Percentiles rank a stretch among this genome's conserved stretches.
Conservation (phyloP, 1,140 invertebrate species). For the Drosophila repleta region DNA sequence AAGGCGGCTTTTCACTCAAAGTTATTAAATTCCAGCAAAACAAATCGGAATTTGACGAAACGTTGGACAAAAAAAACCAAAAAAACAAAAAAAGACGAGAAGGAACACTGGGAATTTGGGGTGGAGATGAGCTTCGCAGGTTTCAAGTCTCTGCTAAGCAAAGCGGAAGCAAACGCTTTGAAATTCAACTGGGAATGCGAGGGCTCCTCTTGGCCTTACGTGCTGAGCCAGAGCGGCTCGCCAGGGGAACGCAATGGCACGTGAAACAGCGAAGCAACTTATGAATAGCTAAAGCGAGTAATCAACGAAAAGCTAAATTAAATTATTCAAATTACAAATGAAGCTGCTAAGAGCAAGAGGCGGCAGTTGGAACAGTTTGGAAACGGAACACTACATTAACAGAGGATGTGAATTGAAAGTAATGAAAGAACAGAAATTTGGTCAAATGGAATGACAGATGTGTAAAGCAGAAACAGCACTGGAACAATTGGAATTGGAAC, state of each 20-base stretch:
- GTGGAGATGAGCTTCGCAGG: not conserved
- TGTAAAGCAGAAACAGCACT: too few species aligned
- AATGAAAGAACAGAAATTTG: too few species aligned
- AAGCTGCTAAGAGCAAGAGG: too few species aligned
- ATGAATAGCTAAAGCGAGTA: slow-evolving; percentile 5
- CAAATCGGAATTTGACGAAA: not conserved
- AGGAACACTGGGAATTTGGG: not conserved
- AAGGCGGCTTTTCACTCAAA: slow-evolving; percentile 54
- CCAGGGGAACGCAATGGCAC: slow-evolving; percentile 9
- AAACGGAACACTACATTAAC: too few species aligned
- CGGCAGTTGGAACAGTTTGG: too few species aligned
- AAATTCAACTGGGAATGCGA: slow-evolving; percentile 39
- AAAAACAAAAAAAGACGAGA: slow-evolving; percentile 18
- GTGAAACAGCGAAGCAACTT: slow-evolving; percentile 2
- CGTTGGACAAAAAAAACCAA: slow-evolving; percentile 44
- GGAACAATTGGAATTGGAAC: not conserved
- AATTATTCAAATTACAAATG: slow-evolving; percentile 1
- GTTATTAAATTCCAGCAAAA: slow-evolving; percentile 66
- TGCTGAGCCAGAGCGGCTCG: slow-evolving; percentile 23
- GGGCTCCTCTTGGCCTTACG: slow-evolving; percentile 29
- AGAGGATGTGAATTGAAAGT: too few species aligned
- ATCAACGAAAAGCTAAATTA: slow-evolving; percentile 4
- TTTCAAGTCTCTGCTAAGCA: slow-evolving; percentile 2
- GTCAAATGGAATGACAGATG: not conserved
- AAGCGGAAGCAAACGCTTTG: slow-evolving; percentile 3